These are phyloP conservation scores for Orchesellides sinensis DNA, from an alignment of 2,888 invertebrate genomes.

Conservation along the genomic window DNA sequence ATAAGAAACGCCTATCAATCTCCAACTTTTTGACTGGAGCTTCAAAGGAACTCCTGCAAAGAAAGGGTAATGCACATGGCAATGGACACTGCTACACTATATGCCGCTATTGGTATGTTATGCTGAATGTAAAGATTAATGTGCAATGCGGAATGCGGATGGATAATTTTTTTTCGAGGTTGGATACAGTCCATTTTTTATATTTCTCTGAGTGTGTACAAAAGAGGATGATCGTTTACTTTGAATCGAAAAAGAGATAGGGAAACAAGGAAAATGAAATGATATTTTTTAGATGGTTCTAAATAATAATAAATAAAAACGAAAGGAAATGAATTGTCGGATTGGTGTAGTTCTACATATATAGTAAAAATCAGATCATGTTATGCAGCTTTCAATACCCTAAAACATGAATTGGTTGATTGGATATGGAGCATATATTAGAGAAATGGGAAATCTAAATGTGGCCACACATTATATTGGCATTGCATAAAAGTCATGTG, in stretches of 20 bases:
- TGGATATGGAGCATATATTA: not conserved
- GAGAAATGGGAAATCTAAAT: not conserved
- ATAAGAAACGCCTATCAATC: conserved; percentile 55
- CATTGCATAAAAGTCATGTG: too few species aligned
- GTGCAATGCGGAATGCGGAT: conserved; percentile 40
- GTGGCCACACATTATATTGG: too few species aligned
- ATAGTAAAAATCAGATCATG: not conserved
- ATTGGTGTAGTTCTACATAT: not conserved
- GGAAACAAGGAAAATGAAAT: conserved; percentile 6
- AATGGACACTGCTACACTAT: not conserved
- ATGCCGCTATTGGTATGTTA: not conserved
- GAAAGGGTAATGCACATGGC: not conserved
- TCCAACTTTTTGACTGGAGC: conserved; percentile 30
- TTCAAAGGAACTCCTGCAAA: not conserved
- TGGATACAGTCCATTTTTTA: conserved; percentile 15
- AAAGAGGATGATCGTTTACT: too few species aligned
- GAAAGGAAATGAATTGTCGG: conserved; percentile 13
- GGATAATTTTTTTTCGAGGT: not conserved
- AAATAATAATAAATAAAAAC: conserved; percentile 5
- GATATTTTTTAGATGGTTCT: too few species aligned
- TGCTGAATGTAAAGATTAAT: too few species aligned
- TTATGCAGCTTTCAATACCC: conserved; percentile 1
- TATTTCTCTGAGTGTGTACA: too few species aligned
- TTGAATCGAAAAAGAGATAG: not conserved
- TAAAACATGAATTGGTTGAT: not conserved